Conservation (phyloP, 2,888 invertebrate genomes). For the Napeogenes sylphis region DNA sequence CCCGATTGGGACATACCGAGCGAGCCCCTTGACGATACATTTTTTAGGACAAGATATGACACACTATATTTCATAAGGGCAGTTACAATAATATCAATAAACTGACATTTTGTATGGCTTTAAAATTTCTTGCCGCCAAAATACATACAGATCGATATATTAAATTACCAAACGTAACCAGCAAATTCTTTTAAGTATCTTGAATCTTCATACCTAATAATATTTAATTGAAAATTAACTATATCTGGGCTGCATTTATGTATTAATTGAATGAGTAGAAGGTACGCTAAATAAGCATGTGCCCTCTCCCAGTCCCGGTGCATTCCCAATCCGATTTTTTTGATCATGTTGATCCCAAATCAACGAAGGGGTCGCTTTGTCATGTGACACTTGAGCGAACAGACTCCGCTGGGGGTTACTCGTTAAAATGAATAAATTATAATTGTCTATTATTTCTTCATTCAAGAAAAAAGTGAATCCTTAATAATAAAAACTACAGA, state of each 20-base stretch:
- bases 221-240: no score
- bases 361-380: slow-evolving; percentile 69
- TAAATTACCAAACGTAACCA: no score
- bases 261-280: not conserved
- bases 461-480: not conserved
- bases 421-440: slow-evolving; percentile 58
- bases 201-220: no score
- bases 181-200: no score
- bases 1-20: slow-evolving; percentile 73
- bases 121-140: not conserved
- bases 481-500: not conserved
- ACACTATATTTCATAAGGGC: slow-evolving; percentile 44
- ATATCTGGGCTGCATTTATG: not conserved
- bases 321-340: slow-evolving; percentile 68
- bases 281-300: slow-evolving; percentile 34
- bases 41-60: slow-evolving; percentile 67
- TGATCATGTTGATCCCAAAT: slow-evolving; percentile 64
- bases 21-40: slow-evolving; percentile 72
- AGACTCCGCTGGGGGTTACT: slow-evolving; percentile 61
- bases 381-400: slow-evolving; percentile 73
- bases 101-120: not conserved
- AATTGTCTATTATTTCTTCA: slow-evolving; percentile 56
- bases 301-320: slow-evolving; percentile 59
- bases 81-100: slow-evolving; percentile 4
- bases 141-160: no score